phyloP scores from a whole-genome alignment of 2,797 vertebrate genomes.

The Salmo trutta region DNA sequence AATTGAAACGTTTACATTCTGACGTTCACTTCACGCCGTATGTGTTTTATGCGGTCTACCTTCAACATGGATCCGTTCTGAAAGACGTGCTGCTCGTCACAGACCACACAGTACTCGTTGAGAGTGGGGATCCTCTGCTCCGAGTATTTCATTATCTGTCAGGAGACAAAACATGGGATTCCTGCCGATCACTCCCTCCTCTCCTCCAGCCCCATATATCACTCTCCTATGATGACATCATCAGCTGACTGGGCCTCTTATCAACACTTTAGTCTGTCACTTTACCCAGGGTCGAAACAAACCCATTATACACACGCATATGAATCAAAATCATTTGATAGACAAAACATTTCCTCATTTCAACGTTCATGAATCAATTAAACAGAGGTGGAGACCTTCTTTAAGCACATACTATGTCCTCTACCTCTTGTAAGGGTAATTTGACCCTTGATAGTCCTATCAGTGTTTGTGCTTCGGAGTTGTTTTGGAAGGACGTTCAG shows the following conservation, averaged over 20 bases:
- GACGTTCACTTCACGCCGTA: neutral
- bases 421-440: neutral
- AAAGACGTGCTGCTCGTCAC: constrained; percentile 98
- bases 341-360: neutral
- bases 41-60: constrained; percentile 67
- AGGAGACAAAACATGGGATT: constrained; percentile 41
- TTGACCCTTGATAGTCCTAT: neutral
- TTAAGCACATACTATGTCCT: neutral
- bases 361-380: neutral
- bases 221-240: neutral
- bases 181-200: constrained; percentile 42
- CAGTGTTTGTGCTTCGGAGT: neutral
- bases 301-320: neutral
- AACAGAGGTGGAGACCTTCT: neutral
- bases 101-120: constrained; percentile 98
- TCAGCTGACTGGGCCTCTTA: neutral
- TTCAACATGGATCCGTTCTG: constrained; percentile 99
- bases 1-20: neutral
- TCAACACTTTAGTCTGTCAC: neutral
- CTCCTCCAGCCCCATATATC: constrained; percentile 2
- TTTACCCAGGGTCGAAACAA: neutral
- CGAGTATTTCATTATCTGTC: constrained; percentile 98
- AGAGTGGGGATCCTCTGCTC: constrained; percentile 97
- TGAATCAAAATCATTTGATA: neutral
- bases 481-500: neutral